phyloP scores from a whole-genome alignment of 1,140 invertebrate genomes.

The Temnothorax nylanderi region DNA sequence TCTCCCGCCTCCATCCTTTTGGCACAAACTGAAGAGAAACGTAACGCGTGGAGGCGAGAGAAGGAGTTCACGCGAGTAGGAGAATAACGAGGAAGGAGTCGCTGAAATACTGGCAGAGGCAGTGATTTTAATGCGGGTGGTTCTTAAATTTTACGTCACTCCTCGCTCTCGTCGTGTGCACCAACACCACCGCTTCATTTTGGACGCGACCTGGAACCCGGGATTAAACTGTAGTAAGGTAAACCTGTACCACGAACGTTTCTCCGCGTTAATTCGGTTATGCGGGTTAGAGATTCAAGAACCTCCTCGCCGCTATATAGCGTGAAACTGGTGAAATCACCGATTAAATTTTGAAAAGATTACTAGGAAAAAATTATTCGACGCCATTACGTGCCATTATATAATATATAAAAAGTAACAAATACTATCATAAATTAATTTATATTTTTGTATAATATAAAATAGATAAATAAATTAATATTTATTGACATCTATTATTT shows the following conservation, averaged over 20 bases:
- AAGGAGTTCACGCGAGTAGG: constrained; percentile 16
- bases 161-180: constrained; percentile 24
- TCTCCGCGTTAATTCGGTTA: constrained; percentile 70
- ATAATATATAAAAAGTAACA: not conserved
- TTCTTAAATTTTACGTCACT: constrained; percentile 77
- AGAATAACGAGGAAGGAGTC: constrained; percentile 26
- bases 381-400: not conserved
- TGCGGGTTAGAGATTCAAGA: constrained; percentile 62
- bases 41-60: constrained; percentile 46
- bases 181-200: constrained; percentile 42
- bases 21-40: constrained; percentile 70
- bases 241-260: constrained; percentile 64
- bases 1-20: constrained; percentile 49
- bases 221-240: constrained; percentile 70
- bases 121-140: constrained; percentile 80
- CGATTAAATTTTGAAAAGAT: constrained; percentile 16
- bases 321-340: constrained; percentile 15
- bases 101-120: constrained; percentile 68
- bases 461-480: not conserved
- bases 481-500: not conserved
- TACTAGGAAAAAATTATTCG: not conserved
- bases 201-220: constrained; percentile 57
- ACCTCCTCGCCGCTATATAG: not conserved
- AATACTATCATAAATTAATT: not conserved
- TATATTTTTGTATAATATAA: not conserved